Conservation (phyloP, 2,113 vertebrate genomes). For the Urocolius indicus region DNA sequence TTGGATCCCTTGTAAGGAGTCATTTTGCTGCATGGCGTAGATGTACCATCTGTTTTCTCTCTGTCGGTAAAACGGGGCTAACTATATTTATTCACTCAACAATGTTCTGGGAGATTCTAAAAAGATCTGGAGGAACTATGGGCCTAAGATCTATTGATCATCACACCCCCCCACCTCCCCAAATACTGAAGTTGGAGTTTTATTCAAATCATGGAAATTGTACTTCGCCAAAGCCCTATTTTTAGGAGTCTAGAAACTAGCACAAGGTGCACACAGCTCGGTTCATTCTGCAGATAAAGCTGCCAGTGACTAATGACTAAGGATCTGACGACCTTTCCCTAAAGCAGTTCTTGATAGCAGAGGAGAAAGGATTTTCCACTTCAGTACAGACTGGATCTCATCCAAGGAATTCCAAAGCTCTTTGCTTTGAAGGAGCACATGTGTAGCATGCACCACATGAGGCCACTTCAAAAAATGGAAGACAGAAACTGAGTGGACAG, state of each 20-base stretch:
- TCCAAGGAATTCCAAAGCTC: constrained; percentile 23
- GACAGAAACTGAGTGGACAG: not conserved
- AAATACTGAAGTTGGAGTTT: not conserved
- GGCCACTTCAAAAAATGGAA: not conserved
- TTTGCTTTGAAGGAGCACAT: not conserved
- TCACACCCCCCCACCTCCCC: not conserved
- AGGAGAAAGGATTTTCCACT: constrained; percentile 36
- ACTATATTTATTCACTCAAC: constrained; percentile 35
- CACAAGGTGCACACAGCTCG: not conserved
- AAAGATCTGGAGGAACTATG: not conserved
- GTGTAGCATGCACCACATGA: not conserved
- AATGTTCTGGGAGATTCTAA: not conserved
- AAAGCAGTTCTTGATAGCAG: constrained; percentile 7
- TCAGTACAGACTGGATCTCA: not conserved
- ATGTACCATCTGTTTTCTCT: constrained; percentile 50
- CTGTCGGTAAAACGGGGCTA: constrained; percentile 4
- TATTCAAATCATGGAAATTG: not conserved
- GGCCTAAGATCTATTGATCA: not conserved
- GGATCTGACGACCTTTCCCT: constrained; percentile 19
- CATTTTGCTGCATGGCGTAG: constrained; percentile 50
- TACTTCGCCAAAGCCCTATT: fast-evolving
- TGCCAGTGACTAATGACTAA: not conserved
- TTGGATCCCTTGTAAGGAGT: constrained; percentile 30
- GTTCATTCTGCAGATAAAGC: not conserved
- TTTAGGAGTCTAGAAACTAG: not conserved